Evolutionary conservation across 2,888 invertebrate species (phyloP), one percentile per base, ranked within the genome.

Genomic region (Drosophila birchii): DNA sequence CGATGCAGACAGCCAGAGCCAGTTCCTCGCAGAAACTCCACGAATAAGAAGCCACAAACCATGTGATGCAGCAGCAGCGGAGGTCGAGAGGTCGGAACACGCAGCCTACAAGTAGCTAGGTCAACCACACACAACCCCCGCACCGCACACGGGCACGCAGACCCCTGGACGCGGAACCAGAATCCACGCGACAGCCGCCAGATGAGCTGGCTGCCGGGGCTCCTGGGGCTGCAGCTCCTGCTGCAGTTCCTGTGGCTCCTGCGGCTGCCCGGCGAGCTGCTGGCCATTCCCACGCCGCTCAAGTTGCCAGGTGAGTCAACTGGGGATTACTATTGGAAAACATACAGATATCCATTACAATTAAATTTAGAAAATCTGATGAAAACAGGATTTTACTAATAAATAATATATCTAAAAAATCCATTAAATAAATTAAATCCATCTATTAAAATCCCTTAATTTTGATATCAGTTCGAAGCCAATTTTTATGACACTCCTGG

Each of bases 201-300:
- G 81, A 92, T 92, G 92, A 90, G 91, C 91, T 93, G 92, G 92
- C 90, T 92, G 88, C 78, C 91, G 79, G 82, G 91, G 80, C 90
- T 92, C 81, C 91, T 92, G 86, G 88, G 92, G 78, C 88, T 66
- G 18, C 63, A 63, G 92, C 88, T 92, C 86, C 78, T 92, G 79
- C 81, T 92, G 79, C 81, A 91, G 80, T 89, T 92, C 83, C 91
- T 92, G 86, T 87, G 92, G 79, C 88, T 92, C 88, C 88, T 92
- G 71, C 82, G 90, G 87, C 90, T 91, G 70, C 90, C 92, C 87
- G 89, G 88, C 78, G 88, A 90, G 81, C 89, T 91, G 78, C 86
- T 91, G 90, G 92, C 92, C 79, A 90, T 89, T 81, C 92, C 92
- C 78, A 90, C 92, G 74, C 93, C 92, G 66, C 84, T 90, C 57